Evolutionary conservation across 92 coral and sea anemone genomes (phyloP), one percentile per base, ranked within the genome.

Genomic region (Siderastrea siderea): DNA sequence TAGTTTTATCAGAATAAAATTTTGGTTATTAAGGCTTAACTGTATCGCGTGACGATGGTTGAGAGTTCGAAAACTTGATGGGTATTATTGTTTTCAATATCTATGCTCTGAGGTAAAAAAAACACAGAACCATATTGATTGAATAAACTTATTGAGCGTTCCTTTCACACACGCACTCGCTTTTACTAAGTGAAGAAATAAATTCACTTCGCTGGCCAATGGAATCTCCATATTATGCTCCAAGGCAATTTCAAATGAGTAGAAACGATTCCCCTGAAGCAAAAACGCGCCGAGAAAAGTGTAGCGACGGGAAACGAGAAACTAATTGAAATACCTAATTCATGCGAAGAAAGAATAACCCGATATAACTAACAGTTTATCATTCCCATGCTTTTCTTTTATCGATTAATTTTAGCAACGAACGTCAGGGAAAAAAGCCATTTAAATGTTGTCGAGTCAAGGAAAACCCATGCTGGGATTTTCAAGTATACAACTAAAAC

Each of bases 391-490:
- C 64, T 54, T 51, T 17, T 9, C 63, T 74, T 6, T 11, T 52
- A 47, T 54, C 17, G 8, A 52, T 7, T 9, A 52, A 10, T 53
- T 17, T n/a, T 17, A 17, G 57, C 68, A 54, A 48, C 47, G 43
- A 26, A 55, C 78, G 61, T 46, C 3, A 15, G n/a, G 75, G 3
- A 74, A 47, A 66, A 81, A 69, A 67, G 16, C 14, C 45, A 53
- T 68, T 54, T 82, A 47, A 57, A 19, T 57, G n/a, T 11, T 53
- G 53, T 55, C 14, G 9, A 55, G 86, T 38, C 15, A 19, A 71
- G 66, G 17, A 47, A 68, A 82, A 69, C 77, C 46, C 86, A 45
- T n/a, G 58, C 86, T 82, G 78, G n/a, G 86, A 58, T 57, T 57
- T 26, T 46, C 19, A 46, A 15, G 68, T 54, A 57, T 55, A 55